Evolutionary conservation across 2,888 invertebrate genomes (phyloP).

Genomic region (Ophioninae sp.): DNA sequence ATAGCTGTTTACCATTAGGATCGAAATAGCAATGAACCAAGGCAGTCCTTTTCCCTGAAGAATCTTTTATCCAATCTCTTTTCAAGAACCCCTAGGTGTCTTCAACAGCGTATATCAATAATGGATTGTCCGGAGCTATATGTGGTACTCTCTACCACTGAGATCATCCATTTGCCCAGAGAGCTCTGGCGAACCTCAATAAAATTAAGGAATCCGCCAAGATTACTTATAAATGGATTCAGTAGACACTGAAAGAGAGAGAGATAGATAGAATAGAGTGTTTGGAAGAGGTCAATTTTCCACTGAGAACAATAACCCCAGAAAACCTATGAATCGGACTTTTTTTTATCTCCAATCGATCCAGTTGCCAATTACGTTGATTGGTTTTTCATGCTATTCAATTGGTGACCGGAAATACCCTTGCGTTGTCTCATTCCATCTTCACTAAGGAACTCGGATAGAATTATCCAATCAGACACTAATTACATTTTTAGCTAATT

Average conservation of each 20-base stretch:
- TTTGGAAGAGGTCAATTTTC: slow-evolving; percentile 22
- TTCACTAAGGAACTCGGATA: neutral
- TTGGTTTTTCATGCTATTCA: slow-evolving; percentile 30
- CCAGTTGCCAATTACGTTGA: slow-evolving; percentile 50
- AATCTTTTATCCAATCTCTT: slow-evolving; percentile 29
- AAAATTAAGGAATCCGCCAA: slow-evolving; percentile 53
- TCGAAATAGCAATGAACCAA: neutral
- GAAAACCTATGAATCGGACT: slow-evolving; percentile 25
- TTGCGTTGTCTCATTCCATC: neutral
- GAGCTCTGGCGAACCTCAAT: slow-evolving; percentile 37
- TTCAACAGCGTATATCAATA: slow-evolving; percentile 31
- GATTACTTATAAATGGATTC: slow-evolving; percentile 58
- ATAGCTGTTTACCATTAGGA: neutral
- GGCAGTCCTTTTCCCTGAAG: neutral
- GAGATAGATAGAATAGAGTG: neutral
- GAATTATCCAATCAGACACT: neutral
- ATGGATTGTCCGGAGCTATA: slow-evolving; percentile 33
- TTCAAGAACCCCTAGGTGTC: slow-evolving; percentile 28
- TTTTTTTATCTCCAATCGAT: slow-evolving; percentile 16
- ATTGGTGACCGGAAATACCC: neutral
- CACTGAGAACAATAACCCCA: slow-evolving; percentile 38
- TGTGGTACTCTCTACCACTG: slow-evolving; percentile 21
- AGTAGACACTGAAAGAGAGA: slow-evolving; percentile 9
- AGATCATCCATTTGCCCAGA: slow-evolving; percentile 44
- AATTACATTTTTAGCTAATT: slow-evolving; percentile 5